Conservation (phyloP, 2,888 invertebrate species). For the Tridacna crocea region DNA sequence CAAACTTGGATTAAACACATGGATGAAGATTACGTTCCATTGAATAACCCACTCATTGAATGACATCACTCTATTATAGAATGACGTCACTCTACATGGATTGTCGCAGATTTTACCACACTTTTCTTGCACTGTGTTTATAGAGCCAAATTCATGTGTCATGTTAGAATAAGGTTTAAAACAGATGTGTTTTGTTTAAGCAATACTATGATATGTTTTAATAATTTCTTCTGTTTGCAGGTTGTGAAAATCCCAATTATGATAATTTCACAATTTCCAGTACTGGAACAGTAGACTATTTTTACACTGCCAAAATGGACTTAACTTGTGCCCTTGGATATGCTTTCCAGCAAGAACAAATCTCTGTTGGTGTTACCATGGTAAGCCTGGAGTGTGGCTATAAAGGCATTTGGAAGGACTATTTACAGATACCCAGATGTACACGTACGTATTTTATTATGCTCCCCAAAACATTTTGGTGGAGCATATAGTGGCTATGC, state of each 20-base stretch:
- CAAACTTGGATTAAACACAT: too few species aligned
- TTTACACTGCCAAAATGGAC: slow-evolving; percentile 58
- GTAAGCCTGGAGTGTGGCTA: slow-evolving; percentile 63
- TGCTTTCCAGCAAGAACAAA: slow-evolving; percentile 66
- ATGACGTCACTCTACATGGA: too few species aligned
- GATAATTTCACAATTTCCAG: slow-evolving; percentile 47
- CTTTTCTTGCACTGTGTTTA: too few species aligned
- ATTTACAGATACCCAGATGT: slow-evolving; percentile 47
- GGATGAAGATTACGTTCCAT: too few species aligned
- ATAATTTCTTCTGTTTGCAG: slow-evolving; percentile 46
- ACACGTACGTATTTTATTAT: slow-evolving; percentile 47
- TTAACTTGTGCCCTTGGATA: slow-evolving; percentile 71
- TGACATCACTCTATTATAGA: too few species aligned
- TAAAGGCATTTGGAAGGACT: slow-evolving; percentile 70
- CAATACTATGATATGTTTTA: not conserved
- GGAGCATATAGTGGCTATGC: too few species aligned
- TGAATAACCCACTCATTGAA: too few species aligned
- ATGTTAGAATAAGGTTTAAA: not conserved
- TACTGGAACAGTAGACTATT: slow-evolving; percentile 13
- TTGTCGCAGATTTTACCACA: too few species aligned
- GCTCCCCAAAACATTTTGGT: too few species aligned
- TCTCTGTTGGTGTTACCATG: slow-evolving; percentile 10
- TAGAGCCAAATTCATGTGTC: too few species aligned
- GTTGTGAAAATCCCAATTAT: slow-evolving; percentile 68
- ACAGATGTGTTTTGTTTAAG: not conserved